A percentile compares a stretch with the other conserved stretches of the same genome.
Evolutionary conservation across 2,888 invertebrate genomes (phyloP).

Genomic region (Drosophila nr. medialis): DNA sequence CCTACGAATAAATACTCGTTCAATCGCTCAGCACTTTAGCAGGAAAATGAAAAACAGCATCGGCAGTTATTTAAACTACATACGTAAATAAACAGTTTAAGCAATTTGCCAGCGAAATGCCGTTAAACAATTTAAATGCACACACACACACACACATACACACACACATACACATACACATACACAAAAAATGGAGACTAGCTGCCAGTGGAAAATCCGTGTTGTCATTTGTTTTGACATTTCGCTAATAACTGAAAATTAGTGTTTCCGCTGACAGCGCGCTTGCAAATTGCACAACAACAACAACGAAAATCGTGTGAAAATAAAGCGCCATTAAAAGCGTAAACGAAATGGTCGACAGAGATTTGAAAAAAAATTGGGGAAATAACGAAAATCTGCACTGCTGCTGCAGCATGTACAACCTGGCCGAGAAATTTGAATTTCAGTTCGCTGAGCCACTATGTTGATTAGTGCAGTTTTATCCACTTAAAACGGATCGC

Average conservation of each 20-base stretch:
- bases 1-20: not conserved
- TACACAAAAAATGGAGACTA: not conserved
- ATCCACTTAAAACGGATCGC: slow-evolving; percentile 44
- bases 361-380: not conserved
- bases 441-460: slow-evolving; percentile 1
- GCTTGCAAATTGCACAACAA: slow-evolving; percentile 16
- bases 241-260: slow-evolving; percentile 71
- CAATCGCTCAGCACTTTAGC: not conserved
- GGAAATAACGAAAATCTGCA: not conserved
- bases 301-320: slow-evolving; percentile 7
- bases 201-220: slow-evolving; percentile 25
- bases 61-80: not conserved
- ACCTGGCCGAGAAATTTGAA: not conserved
- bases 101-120: slow-evolving; percentile 3
- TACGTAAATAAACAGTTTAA: slow-evolving; percentile 6
- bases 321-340: slow-evolving; percentile 23
- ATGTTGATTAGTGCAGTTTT: slow-evolving; percentile 67
- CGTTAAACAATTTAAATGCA: slow-evolving; percentile 8
- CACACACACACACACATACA: not conserved
- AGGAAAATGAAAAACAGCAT: not conserved
- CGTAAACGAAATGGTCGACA: slow-evolving; percentile 5
- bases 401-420: not conserved
- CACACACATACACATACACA: not conserved
- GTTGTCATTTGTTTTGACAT: slow-evolving; percentile 71
- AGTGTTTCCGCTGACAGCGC: slow-evolving; percentile 51